phyloP scores from a whole-genome alignment of 1,140 invertebrate species.

The Bombyx mandarina region DNA sequence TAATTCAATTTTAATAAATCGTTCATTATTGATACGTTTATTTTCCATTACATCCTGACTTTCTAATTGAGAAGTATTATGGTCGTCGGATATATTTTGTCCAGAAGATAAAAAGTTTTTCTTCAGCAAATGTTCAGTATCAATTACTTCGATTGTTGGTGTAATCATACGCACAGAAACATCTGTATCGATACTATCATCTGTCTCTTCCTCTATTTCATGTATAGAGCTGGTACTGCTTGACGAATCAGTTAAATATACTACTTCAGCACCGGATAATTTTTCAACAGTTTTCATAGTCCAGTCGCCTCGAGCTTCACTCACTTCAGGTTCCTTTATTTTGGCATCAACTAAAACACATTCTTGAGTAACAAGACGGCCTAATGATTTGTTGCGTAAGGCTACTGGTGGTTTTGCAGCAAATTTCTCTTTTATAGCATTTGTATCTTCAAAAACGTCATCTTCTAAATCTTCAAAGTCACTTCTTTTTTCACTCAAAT shows the following conservation, averaged over 20 bases:
- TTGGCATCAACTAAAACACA: constrained; percentile 63
- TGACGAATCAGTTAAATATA: constrained; percentile 66
- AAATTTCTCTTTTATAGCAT: constrained; percentile 13
- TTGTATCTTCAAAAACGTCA: constrained; percentile 58
- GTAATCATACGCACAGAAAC: constrained; percentile 60
- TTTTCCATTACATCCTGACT: neutral
- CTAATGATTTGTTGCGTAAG: constrained; percentile 21
- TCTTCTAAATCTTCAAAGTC: constrained; percentile 64
- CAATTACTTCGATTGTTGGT: constrained; percentile 63
- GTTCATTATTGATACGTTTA: neutral
- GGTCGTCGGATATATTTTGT: neutral
- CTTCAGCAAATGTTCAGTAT: constrained; percentile 51
- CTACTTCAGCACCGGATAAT: constrained; percentile 62
- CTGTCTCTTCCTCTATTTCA: constrained; percentile 46
- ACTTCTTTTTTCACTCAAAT: constrained; percentile 58
- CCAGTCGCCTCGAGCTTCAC: constrained; percentile 62
- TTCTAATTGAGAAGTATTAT: no score
- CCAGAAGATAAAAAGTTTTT: constrained; percentile 32
- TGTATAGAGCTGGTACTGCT: constrained; percentile 66
- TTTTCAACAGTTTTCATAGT: constrained; percentile 54
- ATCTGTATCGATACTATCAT: constrained; percentile 50
- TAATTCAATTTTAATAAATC: constrained; percentile 10
- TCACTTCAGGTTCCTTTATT: constrained; percentile 59
- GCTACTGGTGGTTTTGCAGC: constrained; percentile 20
- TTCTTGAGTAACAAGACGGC: constrained; percentile 50